phyloP scores from a whole-genome alignment of 2,888 invertebrate species.

The Sminthurinus aureus region DNA sequence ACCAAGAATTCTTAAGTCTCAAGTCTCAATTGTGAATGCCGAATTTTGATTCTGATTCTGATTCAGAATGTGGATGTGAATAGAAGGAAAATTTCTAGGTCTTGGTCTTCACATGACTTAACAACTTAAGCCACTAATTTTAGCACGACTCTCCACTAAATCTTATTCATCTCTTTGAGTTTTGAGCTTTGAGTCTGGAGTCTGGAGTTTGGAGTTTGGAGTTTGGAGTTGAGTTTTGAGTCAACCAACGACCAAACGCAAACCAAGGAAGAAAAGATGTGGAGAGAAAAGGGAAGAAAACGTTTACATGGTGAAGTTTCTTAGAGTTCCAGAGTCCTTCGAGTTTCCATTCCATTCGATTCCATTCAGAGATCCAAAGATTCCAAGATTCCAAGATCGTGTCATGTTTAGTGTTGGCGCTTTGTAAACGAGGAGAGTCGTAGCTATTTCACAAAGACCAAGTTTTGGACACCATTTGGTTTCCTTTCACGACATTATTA shows the following conservation, averaged over 20 bases:
- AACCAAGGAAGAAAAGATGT: not conserved
- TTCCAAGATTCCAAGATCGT: no score
- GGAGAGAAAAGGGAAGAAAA: not conserved
- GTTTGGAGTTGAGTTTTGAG: no score
- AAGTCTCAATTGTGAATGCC: no score
- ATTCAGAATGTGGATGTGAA: not conserved
- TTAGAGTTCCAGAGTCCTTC: no score
- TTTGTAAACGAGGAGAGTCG: not conserved
- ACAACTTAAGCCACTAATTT: constrained; percentile 32
- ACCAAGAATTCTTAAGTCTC: not conserved
- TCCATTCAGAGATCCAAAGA: no score
- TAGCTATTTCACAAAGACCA: not conserved
- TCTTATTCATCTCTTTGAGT: constrained; percentile 16
- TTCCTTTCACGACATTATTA: no score
- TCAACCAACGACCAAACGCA: no score
- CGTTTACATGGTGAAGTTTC: not conserved
- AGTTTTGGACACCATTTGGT: no score
- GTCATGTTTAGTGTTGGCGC: no score
- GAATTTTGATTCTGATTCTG: no score
- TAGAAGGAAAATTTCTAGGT: constrained; percentile 20
- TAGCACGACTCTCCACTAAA: constrained; percentile 33
- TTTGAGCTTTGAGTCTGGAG: not conserved
- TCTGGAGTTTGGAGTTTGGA: no score
- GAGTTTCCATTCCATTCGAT: not conserved
- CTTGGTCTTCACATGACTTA: constrained; percentile 16